These are phyloP conservation scores for Drosophila melanosoma DNA, from an alignment of 2,888 invertebrate species.

Conservation along the genomic window DNA sequence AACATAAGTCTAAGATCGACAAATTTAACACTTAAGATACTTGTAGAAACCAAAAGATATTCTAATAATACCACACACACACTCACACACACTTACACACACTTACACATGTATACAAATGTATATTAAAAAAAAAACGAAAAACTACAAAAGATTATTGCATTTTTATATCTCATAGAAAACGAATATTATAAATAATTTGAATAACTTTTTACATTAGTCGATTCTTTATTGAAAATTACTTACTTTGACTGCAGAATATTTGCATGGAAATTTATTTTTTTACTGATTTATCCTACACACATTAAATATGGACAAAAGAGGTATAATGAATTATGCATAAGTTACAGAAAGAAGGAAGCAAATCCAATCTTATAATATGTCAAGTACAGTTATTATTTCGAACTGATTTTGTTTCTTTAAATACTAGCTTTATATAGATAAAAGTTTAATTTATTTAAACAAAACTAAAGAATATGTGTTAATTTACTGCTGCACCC, in stretches of 20 bases:
- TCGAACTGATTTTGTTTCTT: not conserved
- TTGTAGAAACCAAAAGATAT: constrained; percentile 72
- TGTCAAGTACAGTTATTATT: not conserved
- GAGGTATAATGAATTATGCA: not conserved
- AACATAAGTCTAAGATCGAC: constrained; percentile 52
- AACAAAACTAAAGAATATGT: not conserved
- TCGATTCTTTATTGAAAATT: too few relatives aligned
- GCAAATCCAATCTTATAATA: not conserved
- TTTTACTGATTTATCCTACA: not conserved
- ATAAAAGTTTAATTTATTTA: not conserved
- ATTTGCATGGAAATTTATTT: too few relatives aligned
- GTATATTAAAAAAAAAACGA: constrained; percentile 5
- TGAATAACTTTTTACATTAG: too few relatives aligned
- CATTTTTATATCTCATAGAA: not conserved
- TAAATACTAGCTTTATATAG: not conserved
- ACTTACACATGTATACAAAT: constrained; percentile 11
- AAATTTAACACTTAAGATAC: constrained; percentile 38
- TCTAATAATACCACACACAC: constrained; percentile 47
- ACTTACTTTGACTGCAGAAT: too few relatives aligned
- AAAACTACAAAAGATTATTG: not conserved
- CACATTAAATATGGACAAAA: not conserved
- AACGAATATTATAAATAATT: not conserved
- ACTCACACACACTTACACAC: not conserved
- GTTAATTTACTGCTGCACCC: not conserved
- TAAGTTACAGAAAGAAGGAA: not conserved